phyloP scores from a whole-genome alignment of 2,888 invertebrate species.

The Drosophila differens region DNA sequence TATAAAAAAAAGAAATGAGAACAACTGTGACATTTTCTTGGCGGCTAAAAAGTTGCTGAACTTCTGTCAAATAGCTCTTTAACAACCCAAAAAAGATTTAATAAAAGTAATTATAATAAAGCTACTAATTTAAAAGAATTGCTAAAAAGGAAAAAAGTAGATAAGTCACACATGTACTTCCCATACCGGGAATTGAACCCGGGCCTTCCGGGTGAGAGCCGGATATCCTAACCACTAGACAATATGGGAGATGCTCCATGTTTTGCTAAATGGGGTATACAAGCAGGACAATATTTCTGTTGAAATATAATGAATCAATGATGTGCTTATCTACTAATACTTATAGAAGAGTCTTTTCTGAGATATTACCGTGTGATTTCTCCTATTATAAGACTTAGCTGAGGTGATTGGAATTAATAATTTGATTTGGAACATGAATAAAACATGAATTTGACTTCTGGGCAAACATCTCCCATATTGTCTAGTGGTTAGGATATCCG shows the following conservation, averaged over 20 bases:
- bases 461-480: constrained; percentile 82
- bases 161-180: constrained; percentile 82
- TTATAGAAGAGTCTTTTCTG: neutral
- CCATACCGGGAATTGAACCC: constrained; percentile 96
- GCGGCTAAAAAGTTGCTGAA: neutral
- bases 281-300: neutral
- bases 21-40: neutral
- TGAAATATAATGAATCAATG: neutral
- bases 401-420: neutral
- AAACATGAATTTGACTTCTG: accelerated
- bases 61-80: neutral
- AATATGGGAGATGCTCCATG: constrained; percentile 79
- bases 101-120: neutral
- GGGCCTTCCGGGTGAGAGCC: constrained; percentile 87
- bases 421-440: neutral
- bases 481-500: constrained; percentile 86
- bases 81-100: neutral
- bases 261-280: accelerated
- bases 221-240: constrained; percentile 86
- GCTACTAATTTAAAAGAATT: neutral
- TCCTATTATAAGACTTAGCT: neutral
- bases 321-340: neutral
- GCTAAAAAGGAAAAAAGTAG: neutral
- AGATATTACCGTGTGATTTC: neutral
- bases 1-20: neutral